Evolutionary conservation across 2,797 vertebrate genomes (phyloP).

Genomic region (Pelochelys cantorii): DNA sequence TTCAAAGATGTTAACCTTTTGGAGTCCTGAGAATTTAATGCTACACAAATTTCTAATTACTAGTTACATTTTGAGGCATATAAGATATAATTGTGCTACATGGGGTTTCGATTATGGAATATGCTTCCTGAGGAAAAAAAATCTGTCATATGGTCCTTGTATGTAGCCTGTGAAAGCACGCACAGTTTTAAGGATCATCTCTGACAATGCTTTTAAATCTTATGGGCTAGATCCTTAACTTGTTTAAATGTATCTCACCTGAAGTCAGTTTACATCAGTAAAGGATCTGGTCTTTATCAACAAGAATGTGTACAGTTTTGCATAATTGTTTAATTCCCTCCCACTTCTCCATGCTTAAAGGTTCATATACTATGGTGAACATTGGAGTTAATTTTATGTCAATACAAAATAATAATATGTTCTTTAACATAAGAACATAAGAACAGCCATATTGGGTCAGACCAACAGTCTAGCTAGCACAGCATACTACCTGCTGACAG

Average conservation of each 20-base stretch:
- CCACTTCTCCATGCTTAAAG: background rate
- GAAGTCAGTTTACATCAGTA: background rate
- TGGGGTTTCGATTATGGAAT: background rate
- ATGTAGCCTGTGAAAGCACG: background rate
- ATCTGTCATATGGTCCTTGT: background rate
- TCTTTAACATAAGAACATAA: too few species aligned
- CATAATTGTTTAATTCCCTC: background rate
- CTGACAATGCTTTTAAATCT: background rate
- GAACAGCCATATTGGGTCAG: too few species aligned
- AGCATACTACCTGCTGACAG: too few species aligned
- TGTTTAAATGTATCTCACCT: background rate
- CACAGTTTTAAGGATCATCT: background rate
- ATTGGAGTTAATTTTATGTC: background rate
- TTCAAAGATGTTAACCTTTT: background rate
- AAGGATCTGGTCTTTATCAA: background rate
- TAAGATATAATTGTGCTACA: background rate
- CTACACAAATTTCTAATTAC: background rate
- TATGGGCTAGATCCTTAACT: background rate
- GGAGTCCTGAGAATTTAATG: background rate
- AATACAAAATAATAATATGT: background rate
- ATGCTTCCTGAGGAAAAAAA: background rate
- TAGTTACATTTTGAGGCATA: rapidly evolving
- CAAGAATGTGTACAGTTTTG: background rate
- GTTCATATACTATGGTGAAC: background rate
- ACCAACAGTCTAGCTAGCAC: too few species aligned